These are phyloP conservation scores for Conistra vaccinii DNA, from an alignment of 2,888 invertebrate genomes.

Conservation along the genomic window DNA sequence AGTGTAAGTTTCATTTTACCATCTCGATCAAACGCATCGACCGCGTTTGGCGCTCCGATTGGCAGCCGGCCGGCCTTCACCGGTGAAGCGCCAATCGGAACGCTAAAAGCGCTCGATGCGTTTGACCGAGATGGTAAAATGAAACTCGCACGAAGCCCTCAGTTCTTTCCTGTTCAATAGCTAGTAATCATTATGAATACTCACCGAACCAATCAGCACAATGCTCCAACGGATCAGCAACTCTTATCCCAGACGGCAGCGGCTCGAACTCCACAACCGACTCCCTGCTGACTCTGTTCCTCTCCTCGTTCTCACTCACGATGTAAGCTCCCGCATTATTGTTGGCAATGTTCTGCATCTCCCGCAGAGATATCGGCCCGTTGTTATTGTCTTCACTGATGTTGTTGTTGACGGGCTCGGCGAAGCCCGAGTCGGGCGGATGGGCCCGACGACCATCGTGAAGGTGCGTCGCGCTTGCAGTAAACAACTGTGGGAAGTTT, in stretches of 20 bases:
- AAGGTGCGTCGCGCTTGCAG: slow-evolving; percentile 84
- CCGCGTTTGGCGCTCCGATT: too few species aligned
- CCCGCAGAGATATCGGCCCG: slow-evolving; percentile 89
- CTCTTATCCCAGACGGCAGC: slow-evolving; percentile 80
- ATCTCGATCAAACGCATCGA: too few species aligned
- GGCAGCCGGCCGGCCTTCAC: too few species aligned
- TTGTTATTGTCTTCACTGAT: slow-evolving; percentile 90
- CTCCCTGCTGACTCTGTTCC: slow-evolving; percentile 84
- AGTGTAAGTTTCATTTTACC: too few species aligned
- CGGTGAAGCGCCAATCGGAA: too few species aligned
- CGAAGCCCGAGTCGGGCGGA: slow-evolving; percentile 86
- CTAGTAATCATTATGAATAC: slow-evolving; percentile 54
- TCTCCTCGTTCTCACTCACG: slow-evolving; percentile 87
- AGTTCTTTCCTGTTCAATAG: too few species aligned
- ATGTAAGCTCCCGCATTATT: slow-evolving; percentile 90
- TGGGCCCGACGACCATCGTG: slow-evolving; percentile 84
- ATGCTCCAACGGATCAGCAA: slow-evolving; percentile 83
- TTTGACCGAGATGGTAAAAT: too few species aligned
- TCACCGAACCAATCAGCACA: slow-evolving; percentile 88
- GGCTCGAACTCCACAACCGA: slow-evolving; percentile 88
- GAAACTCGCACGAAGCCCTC: too few species aligned
- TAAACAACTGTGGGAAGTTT: slow-evolving; percentile 80
- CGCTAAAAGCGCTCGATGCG: too few species aligned
- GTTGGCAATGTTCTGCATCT: slow-evolving; percentile 91
- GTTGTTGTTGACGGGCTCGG: slow-evolving; percentile 87